Percentiles rank a stretch among this genome's conserved stretches.
Evolutionary conservation across 2,888 invertebrate genomes (phyloP).

Genomic region (Chloromyia formosa): DNA sequence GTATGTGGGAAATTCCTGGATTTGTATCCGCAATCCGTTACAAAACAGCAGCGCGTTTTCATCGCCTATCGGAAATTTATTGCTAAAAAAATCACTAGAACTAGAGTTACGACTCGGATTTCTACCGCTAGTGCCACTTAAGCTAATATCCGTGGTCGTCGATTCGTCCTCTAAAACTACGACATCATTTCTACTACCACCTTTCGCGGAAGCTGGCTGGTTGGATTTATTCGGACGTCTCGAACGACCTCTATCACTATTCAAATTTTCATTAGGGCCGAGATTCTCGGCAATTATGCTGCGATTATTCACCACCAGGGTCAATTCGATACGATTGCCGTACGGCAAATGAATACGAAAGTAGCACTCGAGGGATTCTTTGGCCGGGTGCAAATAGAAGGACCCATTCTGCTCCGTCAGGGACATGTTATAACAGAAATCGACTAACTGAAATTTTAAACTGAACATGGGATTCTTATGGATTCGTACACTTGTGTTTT

Average conservation of each 20-base stretch:
- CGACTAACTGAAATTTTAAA: constrained; percentile 73
- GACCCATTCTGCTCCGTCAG: constrained; percentile 72
- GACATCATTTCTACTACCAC: constrained; percentile 7
- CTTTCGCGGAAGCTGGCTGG: not conserved
- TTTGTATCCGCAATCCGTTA: constrained; percentile 55
- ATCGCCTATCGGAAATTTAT: not conserved
- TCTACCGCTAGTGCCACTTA: constrained; percentile 37
- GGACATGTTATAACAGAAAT: constrained; percentile 77
- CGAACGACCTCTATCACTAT: not conserved
- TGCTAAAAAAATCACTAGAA: constrained; percentile 25
- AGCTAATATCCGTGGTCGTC: constrained; percentile 46
- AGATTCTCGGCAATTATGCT: constrained; percentile 51
- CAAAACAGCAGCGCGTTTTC: constrained; percentile 48
- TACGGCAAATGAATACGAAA: constrained; percentile 76
- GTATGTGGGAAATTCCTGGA: constrained; percentile 55
- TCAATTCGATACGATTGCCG: constrained; percentile 72
- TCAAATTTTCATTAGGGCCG: constrained; percentile 32
- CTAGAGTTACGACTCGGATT: constrained; percentile 19
- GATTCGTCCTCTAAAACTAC: not conserved
- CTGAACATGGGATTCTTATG: constrained; percentile 74
- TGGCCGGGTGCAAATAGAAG: constrained; percentile 70
- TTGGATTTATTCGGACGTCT: constrained; percentile 1
- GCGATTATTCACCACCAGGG: constrained; percentile 64
- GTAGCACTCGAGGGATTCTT: constrained; percentile 70
- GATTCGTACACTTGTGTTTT: constrained; percentile 66